These are phyloP conservation scores for Drosophila emarginata DNA, from an alignment of 2,888 invertebrate species.

Conservation along the genomic window DNA sequence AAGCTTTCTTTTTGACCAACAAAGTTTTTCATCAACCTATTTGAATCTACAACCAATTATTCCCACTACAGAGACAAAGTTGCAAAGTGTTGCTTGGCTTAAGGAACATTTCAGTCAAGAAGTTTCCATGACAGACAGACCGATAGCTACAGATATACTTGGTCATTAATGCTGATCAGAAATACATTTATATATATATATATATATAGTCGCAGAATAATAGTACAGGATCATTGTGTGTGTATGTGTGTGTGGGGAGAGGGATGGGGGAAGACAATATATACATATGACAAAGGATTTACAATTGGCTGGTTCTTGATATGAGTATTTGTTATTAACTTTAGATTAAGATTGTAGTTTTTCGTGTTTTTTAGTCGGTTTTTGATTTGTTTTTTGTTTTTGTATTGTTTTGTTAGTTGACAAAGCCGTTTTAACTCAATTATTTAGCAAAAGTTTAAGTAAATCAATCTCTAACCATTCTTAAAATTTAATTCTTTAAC, in stretches of 20 bases:
- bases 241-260: neutral
- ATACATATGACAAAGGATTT: constrained; percentile 34
- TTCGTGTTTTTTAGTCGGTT: neutral
- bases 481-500: constrained; percentile 14
- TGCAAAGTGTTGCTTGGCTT: neutral
- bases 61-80: too few relatives aligned
- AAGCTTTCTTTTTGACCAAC: too few relatives aligned
- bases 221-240: neutral
- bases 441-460: neutral
- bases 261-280: constrained; percentile 51
- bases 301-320: constrained; percentile 45
- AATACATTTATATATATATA: too few relatives aligned
- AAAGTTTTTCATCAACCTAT: too few relatives aligned
- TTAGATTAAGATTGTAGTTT: constrained; percentile 29
- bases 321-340: constrained; percentile 32
- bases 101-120: neutral
- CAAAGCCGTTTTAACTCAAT: constrained; percentile 6
- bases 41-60: too few relatives aligned
- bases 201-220: neutral
- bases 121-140: neutral
- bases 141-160: neutral
- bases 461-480: constrained; percentile 7
- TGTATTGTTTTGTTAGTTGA: neutral
- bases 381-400: neutral
- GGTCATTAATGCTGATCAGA: neutral